Evolutionary conservation across 2,113 vertebrate species (phyloP).

Genomic region (Leucosticte australis): DNA sequence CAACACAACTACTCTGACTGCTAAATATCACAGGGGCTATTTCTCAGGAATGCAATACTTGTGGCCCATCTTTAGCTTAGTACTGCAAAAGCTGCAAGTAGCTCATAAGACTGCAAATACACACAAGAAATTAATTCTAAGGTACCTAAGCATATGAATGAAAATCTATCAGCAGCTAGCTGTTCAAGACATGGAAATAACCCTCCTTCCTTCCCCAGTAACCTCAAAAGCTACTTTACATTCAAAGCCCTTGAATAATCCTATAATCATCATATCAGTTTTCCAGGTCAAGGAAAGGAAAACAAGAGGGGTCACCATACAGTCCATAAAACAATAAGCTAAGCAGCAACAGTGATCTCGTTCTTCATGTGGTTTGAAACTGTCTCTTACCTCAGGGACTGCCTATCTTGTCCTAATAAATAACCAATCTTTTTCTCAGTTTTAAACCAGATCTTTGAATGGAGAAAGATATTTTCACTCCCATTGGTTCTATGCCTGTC

Average conservation of each 20-base stretch:
- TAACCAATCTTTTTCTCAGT: neutral
- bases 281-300: neutral
- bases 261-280: neutral
- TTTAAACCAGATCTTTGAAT: neutral
- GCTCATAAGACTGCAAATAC: neutral
- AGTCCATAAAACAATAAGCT: neutral
- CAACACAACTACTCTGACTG: neutral
- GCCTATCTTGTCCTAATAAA: neutral
- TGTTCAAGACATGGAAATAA: neutral
- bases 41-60: neutral
- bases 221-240: neutral
- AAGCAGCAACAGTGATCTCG: neutral
- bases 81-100: conserved; percentile 6
- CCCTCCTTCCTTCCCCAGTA: neutral
- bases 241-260: neutral
- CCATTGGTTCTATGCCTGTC: neutral
- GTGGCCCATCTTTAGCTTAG: neutral
- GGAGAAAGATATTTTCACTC: neutral
- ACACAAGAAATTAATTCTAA: neutral
- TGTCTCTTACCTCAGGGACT: neutral
- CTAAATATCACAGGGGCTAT: neutral
- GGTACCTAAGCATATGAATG: neutral
- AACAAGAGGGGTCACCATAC: neutral
- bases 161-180: neutral
- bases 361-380: neutral